Evolutionary conservation across 2,888 invertebrate genomes (phyloP).

Genomic region (Hipparchia semele): DNA sequence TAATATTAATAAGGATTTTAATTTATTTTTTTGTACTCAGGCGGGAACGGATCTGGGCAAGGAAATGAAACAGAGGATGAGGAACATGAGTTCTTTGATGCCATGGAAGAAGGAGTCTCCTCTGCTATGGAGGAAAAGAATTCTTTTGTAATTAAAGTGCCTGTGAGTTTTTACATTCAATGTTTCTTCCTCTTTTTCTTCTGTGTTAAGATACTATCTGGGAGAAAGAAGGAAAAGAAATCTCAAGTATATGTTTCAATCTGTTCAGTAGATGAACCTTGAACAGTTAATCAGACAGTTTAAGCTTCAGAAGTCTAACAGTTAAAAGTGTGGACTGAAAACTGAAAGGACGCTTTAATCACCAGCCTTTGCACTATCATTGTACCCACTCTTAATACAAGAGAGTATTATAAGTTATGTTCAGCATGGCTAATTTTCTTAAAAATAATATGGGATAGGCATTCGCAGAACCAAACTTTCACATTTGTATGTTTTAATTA

Average conservation of each 20-base stretch:
- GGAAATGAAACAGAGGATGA: constrained; percentile 86
- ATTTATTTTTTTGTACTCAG: constrained; percentile 48
- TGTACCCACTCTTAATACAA: no score
- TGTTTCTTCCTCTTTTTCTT: no score
- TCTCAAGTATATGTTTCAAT: no score
- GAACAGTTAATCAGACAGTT: no score
- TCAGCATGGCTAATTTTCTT: not conserved
- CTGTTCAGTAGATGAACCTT: no score
- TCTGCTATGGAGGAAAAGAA: constrained; percentile 72
- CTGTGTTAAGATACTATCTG: no score
- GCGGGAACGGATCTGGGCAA: constrained; percentile 77
- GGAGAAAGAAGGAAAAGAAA: no score
- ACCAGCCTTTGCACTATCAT: no score
- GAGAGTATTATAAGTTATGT: no score
- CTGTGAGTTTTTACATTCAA: constrained; percentile 60
- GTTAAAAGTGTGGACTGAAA: no score
- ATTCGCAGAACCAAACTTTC: not conserved
- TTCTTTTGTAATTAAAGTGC: constrained; percentile 87
- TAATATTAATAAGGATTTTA: not conserved
- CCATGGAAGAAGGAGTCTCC: constrained; percentile 80
- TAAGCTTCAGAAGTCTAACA: no score
- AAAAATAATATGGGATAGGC: not conserved
- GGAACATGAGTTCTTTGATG: constrained; percentile 90
- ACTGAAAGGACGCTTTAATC: no score
- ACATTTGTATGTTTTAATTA: not conserved